Evolutionary conservation across 1,140 invertebrate genomes (phyloP).

Genomic region (Steinernema khuongi): DNA sequence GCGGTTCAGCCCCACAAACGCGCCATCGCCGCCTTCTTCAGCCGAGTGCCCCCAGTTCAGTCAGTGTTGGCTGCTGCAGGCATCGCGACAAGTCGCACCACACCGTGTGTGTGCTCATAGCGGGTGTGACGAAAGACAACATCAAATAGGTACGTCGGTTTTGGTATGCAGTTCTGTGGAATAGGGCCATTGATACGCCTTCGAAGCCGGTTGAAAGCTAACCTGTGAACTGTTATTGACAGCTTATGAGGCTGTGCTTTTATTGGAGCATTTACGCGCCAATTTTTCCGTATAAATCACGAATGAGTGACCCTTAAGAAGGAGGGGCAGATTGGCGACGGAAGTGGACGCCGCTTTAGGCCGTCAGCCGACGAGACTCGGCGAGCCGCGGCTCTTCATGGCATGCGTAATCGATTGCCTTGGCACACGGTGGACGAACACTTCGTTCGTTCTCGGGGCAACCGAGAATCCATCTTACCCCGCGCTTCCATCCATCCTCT

Average conservation of each 20-base stretch:
- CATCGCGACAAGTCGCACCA: conserved; percentile 13
- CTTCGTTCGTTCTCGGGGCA: background rate
- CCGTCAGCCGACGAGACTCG: background rate
- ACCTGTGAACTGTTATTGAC: background rate
- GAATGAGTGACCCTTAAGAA: background rate
- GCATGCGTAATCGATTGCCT: conserved; percentile 6
- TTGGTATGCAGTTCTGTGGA: background rate
- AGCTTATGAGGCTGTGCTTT: too few species aligned
- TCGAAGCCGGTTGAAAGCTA: background rate
- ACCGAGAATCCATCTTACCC: background rate
- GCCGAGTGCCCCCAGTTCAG: background rate
- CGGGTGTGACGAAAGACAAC: conserved; percentile 14
- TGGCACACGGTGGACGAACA: background rate
- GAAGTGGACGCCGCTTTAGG: conserved; percentile 8
- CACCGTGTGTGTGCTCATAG: background rate
- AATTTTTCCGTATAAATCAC: background rate
- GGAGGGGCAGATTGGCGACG: background rate
- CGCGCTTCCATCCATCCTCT: background rate
- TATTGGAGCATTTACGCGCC: background rate
- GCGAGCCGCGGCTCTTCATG: background rate
- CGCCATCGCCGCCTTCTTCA: conserved; percentile 7
- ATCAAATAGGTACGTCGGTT: background rate
- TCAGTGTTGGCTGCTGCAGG: conserved; percentile 13
- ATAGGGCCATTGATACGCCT: background rate
- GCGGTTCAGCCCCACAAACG: background rate